phyloP scores from a whole-genome alignment of 92 coral and sea anemone species.

The Parazoanthus darwini region DNA sequence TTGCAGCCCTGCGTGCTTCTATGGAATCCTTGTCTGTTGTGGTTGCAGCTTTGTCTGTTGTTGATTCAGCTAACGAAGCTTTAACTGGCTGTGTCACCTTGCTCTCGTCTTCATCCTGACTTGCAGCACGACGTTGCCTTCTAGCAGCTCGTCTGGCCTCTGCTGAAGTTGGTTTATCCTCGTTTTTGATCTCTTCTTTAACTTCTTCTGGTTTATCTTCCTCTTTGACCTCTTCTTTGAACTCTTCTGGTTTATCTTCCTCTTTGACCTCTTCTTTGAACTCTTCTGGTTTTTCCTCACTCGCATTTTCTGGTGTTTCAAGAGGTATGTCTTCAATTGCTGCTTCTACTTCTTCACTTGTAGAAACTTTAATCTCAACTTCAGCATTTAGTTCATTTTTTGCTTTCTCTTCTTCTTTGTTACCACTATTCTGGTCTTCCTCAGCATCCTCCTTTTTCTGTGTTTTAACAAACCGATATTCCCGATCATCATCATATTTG shows the following conservation, averaged over 20 bases:
- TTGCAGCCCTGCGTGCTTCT: slow-evolving; percentile 50
- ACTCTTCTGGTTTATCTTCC: not conserved
- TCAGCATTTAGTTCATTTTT: slow-evolving; percentile 34
- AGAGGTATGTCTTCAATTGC: slow-evolving; percentile 20
- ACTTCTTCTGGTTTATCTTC: not conserved
- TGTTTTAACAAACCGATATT: slow-evolving; percentile 19
- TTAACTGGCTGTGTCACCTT: not conserved
- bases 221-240: not conserved
- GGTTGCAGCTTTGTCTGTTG: not conserved
- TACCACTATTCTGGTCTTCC: slow-evolving; percentile 9
- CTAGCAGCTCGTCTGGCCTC: slow-evolving; percentile 27
- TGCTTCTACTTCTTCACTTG: slow-evolving; percentile 48
- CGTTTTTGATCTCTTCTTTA: not conserved
- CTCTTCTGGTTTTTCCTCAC: slow-evolving; percentile 1
- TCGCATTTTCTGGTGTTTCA: not conserved
- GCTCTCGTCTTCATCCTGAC: slow-evolving; percentile 30
- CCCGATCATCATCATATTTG: slow-evolving; percentile 25
- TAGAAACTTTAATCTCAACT: slow-evolving; percentile 36
- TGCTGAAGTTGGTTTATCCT: slow-evolving; percentile 9
- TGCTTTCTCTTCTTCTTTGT: slow-evolving; percentile 17
- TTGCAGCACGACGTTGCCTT: slow-evolving; percentile 9
- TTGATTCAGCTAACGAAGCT: not conserved
- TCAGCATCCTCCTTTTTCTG: not conserved
- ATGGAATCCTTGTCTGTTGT: not conserved
- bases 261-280: not conserved